Evolutionary conservation across 2,797 vertebrate species (phyloP).

Genomic region (Hafferia zeledoni): DNA sequence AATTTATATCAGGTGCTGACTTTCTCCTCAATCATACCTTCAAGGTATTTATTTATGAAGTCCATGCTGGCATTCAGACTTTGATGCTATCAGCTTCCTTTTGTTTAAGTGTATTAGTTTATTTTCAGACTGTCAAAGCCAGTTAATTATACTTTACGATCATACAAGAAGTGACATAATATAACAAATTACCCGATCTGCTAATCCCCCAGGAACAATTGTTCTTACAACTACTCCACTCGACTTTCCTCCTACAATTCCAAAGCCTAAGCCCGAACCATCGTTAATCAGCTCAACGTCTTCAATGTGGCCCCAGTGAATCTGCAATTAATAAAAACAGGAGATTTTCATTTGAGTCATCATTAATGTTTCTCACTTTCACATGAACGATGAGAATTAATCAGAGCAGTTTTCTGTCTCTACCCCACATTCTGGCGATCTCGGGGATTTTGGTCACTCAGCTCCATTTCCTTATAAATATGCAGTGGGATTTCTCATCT

Average conservation of each 20-base stretch:
- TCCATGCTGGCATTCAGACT: conserved; percentile 5
- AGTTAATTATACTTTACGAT: conserved; percentile 42
- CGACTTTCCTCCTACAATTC: conserved; percentile 92
- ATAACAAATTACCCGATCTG: conserved; percentile 83
- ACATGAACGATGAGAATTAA: neutral
- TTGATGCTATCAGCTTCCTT: conserved; percentile 57
- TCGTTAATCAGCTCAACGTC: conserved; percentile 92
- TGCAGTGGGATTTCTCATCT: conserved; percentile 29
- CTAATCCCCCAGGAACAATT: conserved; percentile 88
- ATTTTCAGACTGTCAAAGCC: conserved; percentile 50
- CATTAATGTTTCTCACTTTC: neutral
- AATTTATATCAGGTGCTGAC: conserved; percentile 27
- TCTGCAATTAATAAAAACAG: conserved; percentile 75
- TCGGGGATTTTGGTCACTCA: conserved; percentile 20
- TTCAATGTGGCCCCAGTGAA: conserved; percentile 88
- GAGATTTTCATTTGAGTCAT: conserved; percentile 34
- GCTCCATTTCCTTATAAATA: conserved; percentile 11
- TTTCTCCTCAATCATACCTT: conserved; percentile 36
- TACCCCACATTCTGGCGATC: neutral
- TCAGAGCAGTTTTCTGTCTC: conserved; percentile 5
- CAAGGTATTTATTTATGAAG: neutral
- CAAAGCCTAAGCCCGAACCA: conserved; percentile 94
- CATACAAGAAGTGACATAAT: conserved; percentile 56
- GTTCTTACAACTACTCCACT: conserved; percentile 92
- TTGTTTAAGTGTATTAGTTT: conserved; percentile 47